Evolutionary conservation across 2,888 invertebrate genomes (phyloP).

Genomic region (Aelia acuminata): DNA sequence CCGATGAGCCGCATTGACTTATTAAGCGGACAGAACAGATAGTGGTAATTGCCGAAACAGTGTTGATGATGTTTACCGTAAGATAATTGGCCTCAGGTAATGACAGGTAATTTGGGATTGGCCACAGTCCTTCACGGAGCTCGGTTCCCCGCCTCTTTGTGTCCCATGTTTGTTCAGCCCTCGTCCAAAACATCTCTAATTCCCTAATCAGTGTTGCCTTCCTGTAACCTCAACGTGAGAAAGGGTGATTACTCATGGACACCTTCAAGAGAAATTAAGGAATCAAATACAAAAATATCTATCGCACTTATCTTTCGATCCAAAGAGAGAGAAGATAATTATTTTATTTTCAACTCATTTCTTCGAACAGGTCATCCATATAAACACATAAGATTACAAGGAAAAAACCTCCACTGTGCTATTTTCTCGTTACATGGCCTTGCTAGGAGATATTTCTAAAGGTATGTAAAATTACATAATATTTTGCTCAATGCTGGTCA

Average conservation of each 20-base stretch:
- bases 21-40: not conserved
- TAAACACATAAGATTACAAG: no score
- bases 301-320: not conserved
- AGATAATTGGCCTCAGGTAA: not conserved
- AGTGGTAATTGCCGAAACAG: not conserved
- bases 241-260: not conserved
- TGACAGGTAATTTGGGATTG: slow-evolving; percentile 32
- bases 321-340: not conserved
- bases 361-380: not conserved
- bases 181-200: not conserved
- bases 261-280: not conserved
- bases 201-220: not conserved
- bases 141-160: not conserved
- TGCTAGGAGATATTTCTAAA: no score
- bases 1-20: not conserved
- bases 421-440: no score
- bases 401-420: no score
- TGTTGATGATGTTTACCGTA: slow-evolving; percentile 25
- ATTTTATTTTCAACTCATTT: not conserved
- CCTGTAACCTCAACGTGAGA: not conserved
- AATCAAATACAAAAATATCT: not conserved
- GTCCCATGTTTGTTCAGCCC: not conserved
- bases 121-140: not conserved
- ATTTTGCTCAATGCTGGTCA: no score
- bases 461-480: no score